These are phyloP conservation scores for Phortica magna DNA, from an alignment of 2,888 invertebrate genomes.

Conservation along the genomic window DNA sequence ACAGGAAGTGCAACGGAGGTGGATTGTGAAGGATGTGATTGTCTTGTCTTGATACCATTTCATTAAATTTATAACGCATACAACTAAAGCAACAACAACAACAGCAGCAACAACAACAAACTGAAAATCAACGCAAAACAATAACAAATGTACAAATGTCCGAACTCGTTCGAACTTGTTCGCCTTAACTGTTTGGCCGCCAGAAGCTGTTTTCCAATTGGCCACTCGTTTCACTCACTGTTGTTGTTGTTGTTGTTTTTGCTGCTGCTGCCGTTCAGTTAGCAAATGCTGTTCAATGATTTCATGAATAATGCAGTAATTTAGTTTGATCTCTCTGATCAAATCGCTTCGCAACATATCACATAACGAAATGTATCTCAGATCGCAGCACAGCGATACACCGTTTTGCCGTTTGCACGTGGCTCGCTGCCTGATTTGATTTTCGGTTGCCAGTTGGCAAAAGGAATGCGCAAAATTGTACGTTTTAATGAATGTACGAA, in stretches of 20 bases:
- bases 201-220: conserved; percentile 13
- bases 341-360: neutral
- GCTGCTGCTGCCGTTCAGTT: conserved; percentile 49
- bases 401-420: conserved; percentile 59
- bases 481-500: neutral
- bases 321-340: conserved; percentile 25
- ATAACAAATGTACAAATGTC: neutral
- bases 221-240: conserved; percentile 43
- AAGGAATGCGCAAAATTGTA: neutral
- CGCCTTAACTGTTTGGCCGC: neutral
- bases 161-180: neutral
- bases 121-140: neutral
- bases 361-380: neutral
- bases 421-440: conserved; percentile 23
- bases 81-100: conserved; percentile 13
- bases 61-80: conserved; percentile 37
- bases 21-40: conserved; percentile 64
- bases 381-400: conserved; percentile 56
- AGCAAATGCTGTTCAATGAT: conserved; percentile 68
- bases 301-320: conserved; percentile 63
- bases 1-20: conserved; percentile 71
- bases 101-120: neutral
- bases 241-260: conserved; percentile 46
- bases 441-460: neutral
- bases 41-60: conserved; percentile 38